Base-by-base conservation (phyloP, 2,797 vertebrate species). In the Hippopotamyrus pictus region DNA sequence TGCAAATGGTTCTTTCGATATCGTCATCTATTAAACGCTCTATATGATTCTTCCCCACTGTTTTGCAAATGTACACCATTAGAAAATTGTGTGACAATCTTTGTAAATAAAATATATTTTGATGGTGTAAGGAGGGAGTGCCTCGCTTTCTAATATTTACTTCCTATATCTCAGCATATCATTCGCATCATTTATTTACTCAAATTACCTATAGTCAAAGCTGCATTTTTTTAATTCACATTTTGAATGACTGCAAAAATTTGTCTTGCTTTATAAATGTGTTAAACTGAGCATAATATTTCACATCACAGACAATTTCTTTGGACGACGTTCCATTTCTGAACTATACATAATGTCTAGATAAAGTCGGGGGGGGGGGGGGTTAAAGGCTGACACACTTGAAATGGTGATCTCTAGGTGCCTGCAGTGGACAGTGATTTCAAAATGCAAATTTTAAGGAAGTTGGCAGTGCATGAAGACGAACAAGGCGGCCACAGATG, bases 401-500 rank as follows among this genome's bases (percentile, higher is more conserved):
- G 29, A 41, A 57, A 59, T 6, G 1, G 17, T 41, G 51, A 33
- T 87, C 86, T 62, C 29, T 57, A 37, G n/a, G 84, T 44, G 53
- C 53, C 33, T 87, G 51, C 51, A 41, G 86, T 87, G 86, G 53
- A 87, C 86, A 57, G 51, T 59, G 53, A 87, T 87, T 87, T 87
- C 57, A 44, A 82, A 82, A 82, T 51, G 73, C 69, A 82, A 82
- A 82, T 88, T 73, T 82, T n/a, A 33, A 82, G 88, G 25, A 57
- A 88, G 88, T 25, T 53, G 88, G 50, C 88, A 88, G 88, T 82
- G 48, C 69, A 37, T 88, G 73, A 88, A 53, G 88, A 82, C 6
- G 50, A 88, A 82, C 48, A 79, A 82, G 48, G 50, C 25, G 17
- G n/a, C 69, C 46, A 79, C 88, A 88, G 57, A 88, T 88, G 87